Conservation (phyloP, 2,113 vertebrate species). For the Hymenochirus boettgeri region DNA sequence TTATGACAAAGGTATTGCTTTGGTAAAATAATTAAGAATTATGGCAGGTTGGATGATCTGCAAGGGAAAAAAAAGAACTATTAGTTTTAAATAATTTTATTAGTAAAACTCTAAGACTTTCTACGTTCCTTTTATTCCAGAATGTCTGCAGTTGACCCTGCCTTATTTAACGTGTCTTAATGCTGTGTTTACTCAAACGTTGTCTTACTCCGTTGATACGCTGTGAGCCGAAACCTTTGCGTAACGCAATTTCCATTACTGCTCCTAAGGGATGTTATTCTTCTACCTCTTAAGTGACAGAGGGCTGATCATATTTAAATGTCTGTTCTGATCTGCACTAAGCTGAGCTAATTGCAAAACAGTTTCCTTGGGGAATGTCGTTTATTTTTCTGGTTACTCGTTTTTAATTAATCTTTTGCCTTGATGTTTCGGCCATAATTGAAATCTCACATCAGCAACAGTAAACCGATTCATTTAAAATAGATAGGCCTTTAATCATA, state of each 20-base stretch:
- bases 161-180: not conserved
- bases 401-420: conserved; percentile 35
- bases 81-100: too few relatives aligned
- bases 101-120: too few relatives aligned
- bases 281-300: too few relatives aligned
- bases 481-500: conserved; percentile 16
- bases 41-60: too few relatives aligned
- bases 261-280: not conserved
- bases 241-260: not conserved
- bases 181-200: conserved; percentile 26
- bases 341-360: conserved; percentile 29
- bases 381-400: conserved; percentile 28
- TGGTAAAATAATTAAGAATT: too few relatives aligned
- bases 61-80: too few relatives aligned
- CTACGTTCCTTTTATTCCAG: too few relatives aligned
- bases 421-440: conserved; percentile 39
- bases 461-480: conserved; percentile 26
- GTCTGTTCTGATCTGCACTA: conserved; percentile 21
- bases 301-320: conserved; percentile 28
- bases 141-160: not conserved
- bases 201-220: conserved; percentile 11
- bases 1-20: too few relatives aligned
- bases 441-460: conserved; percentile 17
- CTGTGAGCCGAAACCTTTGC: not conserved
- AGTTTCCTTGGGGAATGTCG: conserved; percentile 28